Percentiles rank a stretch among this genome's conserved stretches.
phyloP scores from a whole-genome alignment of 1,140 invertebrate genomes.

The Macrosteles quadrilineatus region DNA sequence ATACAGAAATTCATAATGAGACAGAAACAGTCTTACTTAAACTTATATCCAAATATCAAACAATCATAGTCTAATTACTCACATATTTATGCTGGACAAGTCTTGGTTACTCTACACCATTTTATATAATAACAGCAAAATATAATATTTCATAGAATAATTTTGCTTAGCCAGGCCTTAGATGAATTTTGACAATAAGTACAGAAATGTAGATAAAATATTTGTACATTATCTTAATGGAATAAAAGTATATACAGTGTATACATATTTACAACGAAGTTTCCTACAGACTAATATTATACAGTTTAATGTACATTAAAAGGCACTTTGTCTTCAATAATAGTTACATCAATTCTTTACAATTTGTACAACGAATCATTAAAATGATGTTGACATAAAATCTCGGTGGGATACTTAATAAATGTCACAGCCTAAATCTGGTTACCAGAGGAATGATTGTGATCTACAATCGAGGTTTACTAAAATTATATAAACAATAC shows the following conservation, averaged over 20 bases:
- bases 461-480: neutral
- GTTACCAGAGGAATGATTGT: neutral
- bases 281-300: neutral
- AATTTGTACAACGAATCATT: neutral
- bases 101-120: neutral
- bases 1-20: too few species aligned
- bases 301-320: constrained; percentile 3
- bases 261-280: neutral
- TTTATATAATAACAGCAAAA: constrained; percentile 9
- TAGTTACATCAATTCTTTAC: neutral
- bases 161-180: neutral
- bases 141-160: neutral
- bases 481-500: too few species aligned
- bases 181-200: constrained; percentile 3
- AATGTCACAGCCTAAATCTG: constrained; percentile 18
- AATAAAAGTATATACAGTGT: neutral
- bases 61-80: too few species aligned
- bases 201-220: neutral
- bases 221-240: neutral
- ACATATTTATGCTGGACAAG: neutral
- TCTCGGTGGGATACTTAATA: neutral
- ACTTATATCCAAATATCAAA: too few species aligned
- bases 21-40: too few species aligned
- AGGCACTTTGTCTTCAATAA: constrained; percentile 8
- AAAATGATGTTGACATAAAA: too few species aligned